phyloP scores from a whole-genome alignment of 53 echinoderm and acorn worm genomes.

The Stichopus horrens region DNA sequence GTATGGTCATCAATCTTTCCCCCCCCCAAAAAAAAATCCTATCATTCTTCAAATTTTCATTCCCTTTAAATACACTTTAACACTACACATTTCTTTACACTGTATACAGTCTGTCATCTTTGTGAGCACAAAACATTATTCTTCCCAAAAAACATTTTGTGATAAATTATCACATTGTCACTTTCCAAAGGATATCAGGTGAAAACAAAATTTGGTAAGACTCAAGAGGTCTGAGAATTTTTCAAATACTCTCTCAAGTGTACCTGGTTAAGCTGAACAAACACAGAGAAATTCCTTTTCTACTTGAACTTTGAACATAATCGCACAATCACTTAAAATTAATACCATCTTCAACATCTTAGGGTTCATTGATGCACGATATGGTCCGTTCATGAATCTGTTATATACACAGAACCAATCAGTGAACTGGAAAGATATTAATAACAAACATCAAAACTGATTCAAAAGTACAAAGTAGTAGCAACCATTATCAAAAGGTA shows the following conservation, averaged over 20 bases:
- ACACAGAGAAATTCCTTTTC: background rate
- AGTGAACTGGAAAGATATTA: background rate
- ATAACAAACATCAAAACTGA: background rate
- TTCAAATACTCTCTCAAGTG: background rate
- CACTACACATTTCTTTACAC: too few relatives aligned
- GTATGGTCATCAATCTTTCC: too few relatives aligned
- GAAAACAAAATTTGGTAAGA: too few relatives aligned
- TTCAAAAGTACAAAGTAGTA: background rate
- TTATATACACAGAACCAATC: background rate
- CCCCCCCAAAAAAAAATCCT: too few relatives aligned
- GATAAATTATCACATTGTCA: too few relatives aligned
- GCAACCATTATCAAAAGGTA: background rate
- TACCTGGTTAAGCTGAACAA: background rate
- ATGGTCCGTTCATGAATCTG: background rate
- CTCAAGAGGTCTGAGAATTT: background rate
- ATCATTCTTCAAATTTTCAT: too few relatives aligned
- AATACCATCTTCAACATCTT: background rate
- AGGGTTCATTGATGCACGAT: background rate
- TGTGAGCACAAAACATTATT: too few relatives aligned
- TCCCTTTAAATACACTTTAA: too few relatives aligned
- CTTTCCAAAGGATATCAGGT: too few relatives aligned
- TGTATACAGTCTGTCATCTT: too few relatives aligned
- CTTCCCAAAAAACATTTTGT: too few relatives aligned
- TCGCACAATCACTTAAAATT: background rate
- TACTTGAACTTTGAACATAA: background rate